Evolutionary conservation across 1,140 invertebrate genomes (phyloP).

Genomic region (Maconellicoccus hirsutus): DNA sequence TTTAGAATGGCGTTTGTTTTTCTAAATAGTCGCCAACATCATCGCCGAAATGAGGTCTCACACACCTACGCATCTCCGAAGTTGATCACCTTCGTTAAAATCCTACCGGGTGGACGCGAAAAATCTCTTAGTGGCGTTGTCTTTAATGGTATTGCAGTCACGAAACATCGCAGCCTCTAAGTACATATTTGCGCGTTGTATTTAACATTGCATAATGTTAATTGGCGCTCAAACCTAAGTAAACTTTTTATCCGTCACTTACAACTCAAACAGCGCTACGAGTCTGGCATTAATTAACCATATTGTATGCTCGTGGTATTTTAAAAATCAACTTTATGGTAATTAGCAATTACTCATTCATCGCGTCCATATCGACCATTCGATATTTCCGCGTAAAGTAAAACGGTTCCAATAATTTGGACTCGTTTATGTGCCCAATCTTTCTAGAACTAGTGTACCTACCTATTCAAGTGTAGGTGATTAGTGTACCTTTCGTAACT

Average conservation of each 20-base stretch:
- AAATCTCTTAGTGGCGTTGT: too few relatives aligned
- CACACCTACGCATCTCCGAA: background rate
- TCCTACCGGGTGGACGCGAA: background rate
- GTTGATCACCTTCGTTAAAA: background rate
- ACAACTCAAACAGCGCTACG: conserved; percentile 1
- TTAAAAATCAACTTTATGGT: background rate
- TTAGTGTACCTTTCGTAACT: too few relatives aligned
- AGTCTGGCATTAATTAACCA: background rate
- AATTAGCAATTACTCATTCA: conserved; percentile 4
- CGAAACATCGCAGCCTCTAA: background rate
- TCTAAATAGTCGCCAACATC: background rate
- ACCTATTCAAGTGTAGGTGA: too few relatives aligned
- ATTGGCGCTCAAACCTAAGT: background rate
- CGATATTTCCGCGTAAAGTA: too few relatives aligned
- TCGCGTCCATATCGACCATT: background rate
- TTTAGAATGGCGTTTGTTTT: background rate
- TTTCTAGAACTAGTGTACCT: too few relatives aligned
- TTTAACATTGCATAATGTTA: background rate
- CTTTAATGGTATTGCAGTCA: background rate
- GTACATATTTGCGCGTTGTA: conserved; percentile 3
- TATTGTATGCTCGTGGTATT: background rate
- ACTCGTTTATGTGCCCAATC: too few relatives aligned
- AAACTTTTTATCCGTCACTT: background rate
- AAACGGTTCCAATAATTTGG: too few relatives aligned
- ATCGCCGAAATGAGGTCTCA: background rate